Base-by-base conservation (phyloP, 2,797 vertebrate genomes). In the Australoheros facetus region DNA sequence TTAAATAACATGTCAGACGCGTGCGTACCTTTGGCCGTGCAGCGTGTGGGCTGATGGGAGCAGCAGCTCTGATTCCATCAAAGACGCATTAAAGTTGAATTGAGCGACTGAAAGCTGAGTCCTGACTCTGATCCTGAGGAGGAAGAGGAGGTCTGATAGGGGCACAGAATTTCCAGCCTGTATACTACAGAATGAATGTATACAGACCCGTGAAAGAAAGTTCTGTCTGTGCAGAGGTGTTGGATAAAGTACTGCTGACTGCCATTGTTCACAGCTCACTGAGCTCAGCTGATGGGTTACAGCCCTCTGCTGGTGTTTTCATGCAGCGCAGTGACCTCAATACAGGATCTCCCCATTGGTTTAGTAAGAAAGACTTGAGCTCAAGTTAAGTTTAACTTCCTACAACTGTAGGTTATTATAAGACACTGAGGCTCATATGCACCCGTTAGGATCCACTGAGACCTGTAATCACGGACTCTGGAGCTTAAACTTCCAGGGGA, bases 1-100 rank as follows among this genome's bases (percentile, higher is more conserved):
- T 1, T 21, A 39, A 55, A 37, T 26, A 39, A 39, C 37, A 45
- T 64, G 60, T 26, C 21, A 39, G 26, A 45, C 32, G 19, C 12
- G 39, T 28, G 62, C 48, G 23, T 34, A 37, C 32, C 4, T 54
- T 37, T 28, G 62, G 62, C 23, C 21, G 26, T 5, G 39, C 39
- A 11, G 60, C 60, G 4, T 0, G 60, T 48, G 0, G 23, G 0
- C 60, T 28, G 60, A 56, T 39, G 2, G 53, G 14, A 26, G 23
- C 51, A 4, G 54, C 5, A 6, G 37, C 45, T 76, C 64, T 82
- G 78, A 80, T 82, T 84, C 77, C 70, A 55, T 87, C 87, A 78
- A 71, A 74, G 23, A n/a, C 30, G 2, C 92, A 91, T 93, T 92
- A 91, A 94, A 85, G 84, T 87, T 92, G 81, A 80, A 91, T 77